phyloP scores from a whole-genome alignment of 1,140 invertebrate species.

The Cephus cinctus region DNA sequence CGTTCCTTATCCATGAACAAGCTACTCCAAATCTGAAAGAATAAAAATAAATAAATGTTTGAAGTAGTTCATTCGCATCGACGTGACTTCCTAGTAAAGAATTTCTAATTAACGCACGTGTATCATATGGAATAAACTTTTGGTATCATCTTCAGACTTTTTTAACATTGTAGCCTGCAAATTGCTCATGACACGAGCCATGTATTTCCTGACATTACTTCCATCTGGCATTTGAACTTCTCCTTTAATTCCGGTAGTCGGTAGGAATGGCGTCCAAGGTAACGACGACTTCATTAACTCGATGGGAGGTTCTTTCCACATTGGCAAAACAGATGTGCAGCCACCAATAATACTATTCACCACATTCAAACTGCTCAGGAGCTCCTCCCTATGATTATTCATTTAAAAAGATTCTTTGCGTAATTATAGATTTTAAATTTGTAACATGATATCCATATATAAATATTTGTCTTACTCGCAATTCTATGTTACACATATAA shows the following conservation, averaged over 20 bases:
- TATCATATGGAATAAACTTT: slow-evolving; percentile 65
- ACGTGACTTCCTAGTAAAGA: too few relatives aligned
- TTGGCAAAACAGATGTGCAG: slow-evolving; percentile 60
- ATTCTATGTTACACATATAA: too few relatives aligned
- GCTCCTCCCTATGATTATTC: slow-evolving; percentile 48
- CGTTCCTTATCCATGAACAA: slow-evolving; percentile 61
- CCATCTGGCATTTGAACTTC: slow-evolving; percentile 63
- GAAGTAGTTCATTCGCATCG: not conserved
- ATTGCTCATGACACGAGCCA: slow-evolving; percentile 57
- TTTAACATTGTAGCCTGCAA: slow-evolving; percentile 63
- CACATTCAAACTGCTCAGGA: slow-evolving; percentile 54
- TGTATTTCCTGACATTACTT: slow-evolving; percentile 60
- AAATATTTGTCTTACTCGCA: slow-evolving; percentile 12
- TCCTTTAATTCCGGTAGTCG: slow-evolving; percentile 45
- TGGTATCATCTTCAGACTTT: slow-evolving; percentile 72
- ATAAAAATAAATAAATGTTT: slow-evolving; percentile 14
- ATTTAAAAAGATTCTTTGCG: not conserved
- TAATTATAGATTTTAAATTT: not conserved
- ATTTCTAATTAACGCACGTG: slow-evolving; percentile 40
- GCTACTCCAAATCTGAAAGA: slow-evolving; percentile 61
- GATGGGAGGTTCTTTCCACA: slow-evolving; percentile 61
- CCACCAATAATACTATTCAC: slow-evolving; percentile 47
- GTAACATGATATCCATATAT: not conserved
- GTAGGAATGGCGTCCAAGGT: slow-evolving; percentile 43
- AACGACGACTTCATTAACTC: slow-evolving; percentile 48